A percentile compares a stretch with the other conserved stretches of the same genome.
These are phyloP conservation scores for Sebastes wilsoni DNA, from an alignment of 2,797 vertebrate genomes.

Conservation along the genomic window DNA sequence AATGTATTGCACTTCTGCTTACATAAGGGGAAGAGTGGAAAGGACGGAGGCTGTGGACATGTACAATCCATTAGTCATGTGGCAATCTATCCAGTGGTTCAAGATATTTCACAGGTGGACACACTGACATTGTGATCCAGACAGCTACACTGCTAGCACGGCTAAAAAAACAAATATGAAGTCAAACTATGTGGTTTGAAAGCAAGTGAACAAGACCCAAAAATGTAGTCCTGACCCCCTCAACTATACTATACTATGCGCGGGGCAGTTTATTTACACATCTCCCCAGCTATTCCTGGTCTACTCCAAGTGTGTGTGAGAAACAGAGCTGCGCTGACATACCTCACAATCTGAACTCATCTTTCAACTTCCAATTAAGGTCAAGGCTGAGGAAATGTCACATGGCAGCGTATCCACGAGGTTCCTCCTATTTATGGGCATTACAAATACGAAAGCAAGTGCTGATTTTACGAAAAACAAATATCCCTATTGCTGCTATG, in stretches of 20 bases:
- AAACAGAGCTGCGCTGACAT: constrained; percentile 45
- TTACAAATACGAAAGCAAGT: constrained; percentile 43
- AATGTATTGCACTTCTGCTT: too few species aligned
- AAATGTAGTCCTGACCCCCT: neutral
- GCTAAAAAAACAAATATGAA: neutral
- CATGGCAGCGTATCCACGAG: constrained; percentile 33
- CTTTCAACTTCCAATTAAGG: constrained; percentile 74
- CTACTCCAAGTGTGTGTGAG: constrained; percentile 31
- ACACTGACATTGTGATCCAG: neutral
- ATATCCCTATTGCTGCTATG: neutral
- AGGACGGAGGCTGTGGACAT: too few species aligned
- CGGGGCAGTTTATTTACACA: neutral
- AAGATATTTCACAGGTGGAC: neutral
- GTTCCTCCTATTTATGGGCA: constrained; percentile 29
- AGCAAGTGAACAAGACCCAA: neutral
- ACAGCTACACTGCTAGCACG: neutral
- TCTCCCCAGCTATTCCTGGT: constrained; percentile 21
- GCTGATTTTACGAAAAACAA: constrained; percentile 34
- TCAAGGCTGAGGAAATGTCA: constrained; percentile 57
- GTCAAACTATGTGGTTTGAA: neutral
- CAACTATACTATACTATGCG: neutral
- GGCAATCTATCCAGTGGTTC: neutral
- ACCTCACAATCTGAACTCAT: constrained; percentile 46
- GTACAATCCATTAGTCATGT: neutral
- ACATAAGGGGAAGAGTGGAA: too few species aligned